Conservation (phyloP, 1,140 invertebrate genomes). For the Campoletis sonorensis region DNA sequence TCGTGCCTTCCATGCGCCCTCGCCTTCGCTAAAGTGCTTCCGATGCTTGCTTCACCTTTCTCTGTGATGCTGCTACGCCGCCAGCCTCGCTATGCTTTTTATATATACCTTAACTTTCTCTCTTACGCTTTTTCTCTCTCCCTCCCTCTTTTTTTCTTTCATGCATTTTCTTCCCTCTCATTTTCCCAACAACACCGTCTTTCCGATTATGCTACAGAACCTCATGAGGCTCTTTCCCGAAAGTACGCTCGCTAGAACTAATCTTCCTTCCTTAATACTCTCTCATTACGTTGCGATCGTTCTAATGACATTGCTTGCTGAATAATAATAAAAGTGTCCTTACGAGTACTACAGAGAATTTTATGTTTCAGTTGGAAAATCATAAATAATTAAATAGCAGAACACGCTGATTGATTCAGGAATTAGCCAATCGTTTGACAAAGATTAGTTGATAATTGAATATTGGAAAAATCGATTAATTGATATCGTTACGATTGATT, state of each 20-base stretch:
- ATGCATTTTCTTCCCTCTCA: conserved; percentile 3
- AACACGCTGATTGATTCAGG: background rate
- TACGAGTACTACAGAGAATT: no score
- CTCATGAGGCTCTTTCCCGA: conserved; percentile 22
- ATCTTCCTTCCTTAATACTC: conserved; percentile 26
- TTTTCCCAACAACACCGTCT: conserved; percentile 19
- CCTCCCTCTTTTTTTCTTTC: background rate
- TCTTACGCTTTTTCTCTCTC: background rate
- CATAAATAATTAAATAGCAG: background rate
- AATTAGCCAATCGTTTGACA: background rate
- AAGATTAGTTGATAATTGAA: background rate
- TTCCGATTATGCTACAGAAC: background rate
- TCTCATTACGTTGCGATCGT: conserved; percentile 1
- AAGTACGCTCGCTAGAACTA: conserved; percentile 1
- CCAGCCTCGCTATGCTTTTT: conserved; percentile 16
- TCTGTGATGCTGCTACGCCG: conserved; percentile 7
- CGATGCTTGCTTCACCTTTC: conserved; percentile 48
- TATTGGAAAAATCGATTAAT: background rate
- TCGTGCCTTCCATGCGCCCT: conserved; percentile 51
- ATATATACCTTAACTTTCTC: background rate
- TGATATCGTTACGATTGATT: background rate
- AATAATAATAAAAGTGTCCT: background rate
- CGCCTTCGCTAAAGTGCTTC: conserved; percentile 55
- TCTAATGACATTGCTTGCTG: background rate
- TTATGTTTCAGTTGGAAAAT: no score